Base-by-base conservation (phyloP, 1,140 invertebrate species). In the Drosophila albomicans region DNA sequence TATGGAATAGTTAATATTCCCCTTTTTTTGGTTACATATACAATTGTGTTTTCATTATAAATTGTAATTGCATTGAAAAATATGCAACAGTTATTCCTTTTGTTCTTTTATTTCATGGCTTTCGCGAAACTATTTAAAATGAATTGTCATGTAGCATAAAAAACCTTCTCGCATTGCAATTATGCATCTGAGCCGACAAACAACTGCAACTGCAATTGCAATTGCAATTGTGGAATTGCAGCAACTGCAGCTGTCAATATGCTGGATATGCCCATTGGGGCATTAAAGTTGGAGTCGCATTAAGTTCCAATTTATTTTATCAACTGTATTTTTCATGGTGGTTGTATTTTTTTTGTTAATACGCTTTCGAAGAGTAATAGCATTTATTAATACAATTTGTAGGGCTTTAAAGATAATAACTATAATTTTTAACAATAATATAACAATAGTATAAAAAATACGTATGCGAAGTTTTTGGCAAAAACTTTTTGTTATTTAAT, bases 181-280 rank as follows among this genome's bases (percentile, higher is more conserved):
- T 73, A 78, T 62, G 43, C 54, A 67, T 49, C 62, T 51, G 48
- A 63, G 49, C 59, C 46, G 67, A 80, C 80, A 88, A 82, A 46
- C 49, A 72, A 65, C 41, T 68, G 64, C 57, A 48, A 67, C 49
- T 75, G 54, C 35, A 58, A 66, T 20, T 73, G 70, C 56, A 62
- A 72, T 51, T 75, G 62, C 49, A 57, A 75, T 54, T 56, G 20
- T 20, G 30, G 15, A 48, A 48, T 8, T 38, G 54, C 45, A 57
- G 58, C 25, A 58, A 78, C 35, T 67, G 58, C 69, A 63, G 54
- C 73, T 88, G 85, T 84, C 84, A 73, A 72, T 88, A 74, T 72
- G 38, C 41, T 20, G 45, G 43, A 69, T 54, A 61, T 45, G 45
- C 38, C 13, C 32, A 13, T 16, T 16, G 41, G 51, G 58, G 58